Evolutionary conservation across 2,113 vertebrate genomes (phyloP).

Genomic region (Orycteropus afer): DNA sequence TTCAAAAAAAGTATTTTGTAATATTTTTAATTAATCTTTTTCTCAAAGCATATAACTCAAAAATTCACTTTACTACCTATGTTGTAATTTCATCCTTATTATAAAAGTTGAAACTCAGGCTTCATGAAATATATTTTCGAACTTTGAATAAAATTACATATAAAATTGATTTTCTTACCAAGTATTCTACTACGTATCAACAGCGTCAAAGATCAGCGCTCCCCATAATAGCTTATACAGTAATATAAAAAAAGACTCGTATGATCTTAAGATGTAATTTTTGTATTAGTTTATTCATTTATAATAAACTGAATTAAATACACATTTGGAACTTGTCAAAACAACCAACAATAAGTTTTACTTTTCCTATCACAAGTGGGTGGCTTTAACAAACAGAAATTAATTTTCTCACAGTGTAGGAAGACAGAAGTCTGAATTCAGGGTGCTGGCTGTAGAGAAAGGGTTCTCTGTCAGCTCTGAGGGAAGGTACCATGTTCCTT

Average conservation of each 20-base stretch:
- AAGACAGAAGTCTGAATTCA: no score
- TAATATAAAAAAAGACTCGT: no score
- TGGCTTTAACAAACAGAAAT: no score
- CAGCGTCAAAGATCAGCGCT: no score
- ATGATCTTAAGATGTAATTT: neutral
- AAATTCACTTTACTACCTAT: neutral
- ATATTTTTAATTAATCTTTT: neutral
- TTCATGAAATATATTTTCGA: neutral
- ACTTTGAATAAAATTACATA: slow-evolving; percentile 12
- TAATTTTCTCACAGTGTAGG: no score
- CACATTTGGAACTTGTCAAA: neutral
- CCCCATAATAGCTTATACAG: no score
- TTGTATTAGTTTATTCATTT: neutral
- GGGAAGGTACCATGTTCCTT: no score
- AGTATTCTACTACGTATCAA: no score
- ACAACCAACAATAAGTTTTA: neutral
- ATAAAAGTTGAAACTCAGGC: slow-evolving; percentile 9
- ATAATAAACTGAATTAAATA: neutral
- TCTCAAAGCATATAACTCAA: neutral
- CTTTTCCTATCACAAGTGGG: neutral
- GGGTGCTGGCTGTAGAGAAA: no score
- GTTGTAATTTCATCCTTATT: neutral
- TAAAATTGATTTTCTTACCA: neutral
- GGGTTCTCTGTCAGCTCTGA: no score
- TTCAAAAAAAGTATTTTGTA: neutral